Evolutionary conservation across 2,113 vertebrate genomes (phyloP).

Genomic region (Tupaia chinensis): DNA sequence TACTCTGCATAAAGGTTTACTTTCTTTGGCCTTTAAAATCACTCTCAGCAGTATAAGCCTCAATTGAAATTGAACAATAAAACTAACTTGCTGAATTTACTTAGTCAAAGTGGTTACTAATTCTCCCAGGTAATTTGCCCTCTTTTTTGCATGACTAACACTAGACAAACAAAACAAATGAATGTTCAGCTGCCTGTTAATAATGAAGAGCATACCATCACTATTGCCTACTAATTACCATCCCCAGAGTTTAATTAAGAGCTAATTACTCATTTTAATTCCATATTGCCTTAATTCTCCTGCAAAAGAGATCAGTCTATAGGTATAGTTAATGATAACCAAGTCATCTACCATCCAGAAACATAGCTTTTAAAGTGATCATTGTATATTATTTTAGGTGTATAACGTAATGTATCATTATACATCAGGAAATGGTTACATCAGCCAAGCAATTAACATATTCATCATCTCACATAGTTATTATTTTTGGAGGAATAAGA

Average conservation of each 20-base stretch:
- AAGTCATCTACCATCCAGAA: not conserved
- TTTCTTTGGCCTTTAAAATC: conserved; percentile 1
- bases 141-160: not conserved
- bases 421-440: not conserved
- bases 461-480: not conserved
- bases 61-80: conserved; percentile 38
- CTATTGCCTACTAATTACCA: not conserved
- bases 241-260: conserved; percentile 61
- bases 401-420: not conserved
- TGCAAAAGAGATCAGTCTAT: not conserved
- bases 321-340: not conserved
- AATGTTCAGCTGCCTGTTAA: conserved; percentile 9
- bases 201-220: not conserved
- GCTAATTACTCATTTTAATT: conserved; percentile 46
- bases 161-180: not conserved
- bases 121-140: not conserved
- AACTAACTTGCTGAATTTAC: not conserved
- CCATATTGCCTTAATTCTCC: conserved; percentile 49
- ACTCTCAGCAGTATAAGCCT: not conserved
- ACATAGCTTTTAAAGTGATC: not conserved
- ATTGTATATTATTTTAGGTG: not conserved
- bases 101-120: not conserved
- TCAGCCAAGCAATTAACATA: not conserved
- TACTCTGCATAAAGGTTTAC: not conserved
- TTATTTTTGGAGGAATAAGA: not conserved